Conservation (phyloP, 2,888 invertebrate genomes). For the Meteorus cinctellus region DNA sequence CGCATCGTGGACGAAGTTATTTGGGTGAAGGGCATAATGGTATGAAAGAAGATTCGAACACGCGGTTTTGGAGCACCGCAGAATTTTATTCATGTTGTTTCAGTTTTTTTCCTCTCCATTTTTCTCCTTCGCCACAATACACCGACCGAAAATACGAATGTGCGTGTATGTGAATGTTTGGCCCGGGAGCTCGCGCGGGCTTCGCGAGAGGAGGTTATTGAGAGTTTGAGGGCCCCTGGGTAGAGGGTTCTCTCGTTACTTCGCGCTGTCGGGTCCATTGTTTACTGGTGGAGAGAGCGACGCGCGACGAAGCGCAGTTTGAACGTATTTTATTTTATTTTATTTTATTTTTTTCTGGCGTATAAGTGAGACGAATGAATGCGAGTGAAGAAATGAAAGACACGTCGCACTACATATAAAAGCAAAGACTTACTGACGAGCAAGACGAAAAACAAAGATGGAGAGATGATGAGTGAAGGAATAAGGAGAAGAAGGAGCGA, state of each 20-base stretch:
- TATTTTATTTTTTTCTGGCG: conserved; percentile 5
- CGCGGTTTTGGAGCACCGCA: conserved; percentile 22
- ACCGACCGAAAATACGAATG: not conserved
- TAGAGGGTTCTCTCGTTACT: conserved; percentile 50
- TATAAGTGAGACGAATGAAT: conserved; percentile 38
- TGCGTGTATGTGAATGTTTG: conserved; percentile 39
- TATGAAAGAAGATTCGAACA: conserved; percentile 34
- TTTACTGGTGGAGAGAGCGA: conserved; percentile 42
- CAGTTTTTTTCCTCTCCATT: not conserved
- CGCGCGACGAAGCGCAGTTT: not conserved
- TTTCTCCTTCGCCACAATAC: not conserved
- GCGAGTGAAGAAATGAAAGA: conserved; percentile 45
- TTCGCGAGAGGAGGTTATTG: conserved; percentile 24
- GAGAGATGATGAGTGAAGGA: conserved; percentile 19
- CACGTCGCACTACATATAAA: not conserved
- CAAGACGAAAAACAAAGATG: not conserved
- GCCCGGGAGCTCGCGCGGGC: conserved; percentile 35
- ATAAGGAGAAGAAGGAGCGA: conserved; percentile 23
- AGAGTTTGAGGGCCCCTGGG: conserved; percentile 38
- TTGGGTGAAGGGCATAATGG: conserved; percentile 36
- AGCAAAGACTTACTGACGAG: not conserved
- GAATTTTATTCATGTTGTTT: not conserved
- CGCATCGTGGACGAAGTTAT: conserved; percentile 24
- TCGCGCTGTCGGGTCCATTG: conserved; percentile 43
- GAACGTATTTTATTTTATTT: not conserved